phyloP scores from a whole-genome alignment of 2,888 invertebrate species.

The Cephus spinipes region DNA sequence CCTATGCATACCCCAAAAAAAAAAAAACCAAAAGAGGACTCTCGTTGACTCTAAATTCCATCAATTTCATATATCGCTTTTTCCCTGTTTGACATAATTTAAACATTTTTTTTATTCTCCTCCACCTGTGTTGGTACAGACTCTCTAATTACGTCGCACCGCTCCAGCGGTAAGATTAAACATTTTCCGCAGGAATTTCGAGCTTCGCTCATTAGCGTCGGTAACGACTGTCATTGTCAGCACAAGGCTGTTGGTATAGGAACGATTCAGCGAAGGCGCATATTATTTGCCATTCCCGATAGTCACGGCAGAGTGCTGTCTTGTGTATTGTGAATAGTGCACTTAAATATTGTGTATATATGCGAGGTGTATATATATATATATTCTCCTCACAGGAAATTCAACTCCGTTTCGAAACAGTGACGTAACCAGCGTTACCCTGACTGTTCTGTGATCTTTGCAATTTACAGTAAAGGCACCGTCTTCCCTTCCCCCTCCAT shows the following conservation, averaged over 20 bases:
- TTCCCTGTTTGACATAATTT: background rate
- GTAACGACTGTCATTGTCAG: slow-evolving; percentile 20
- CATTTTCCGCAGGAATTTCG: slow-evolving; percentile 36
- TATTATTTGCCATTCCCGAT: background rate
- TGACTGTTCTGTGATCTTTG: background rate
- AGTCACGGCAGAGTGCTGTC: background rate
- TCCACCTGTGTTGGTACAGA: background rate
- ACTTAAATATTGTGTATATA: background rate
- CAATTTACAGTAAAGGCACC: background rate
- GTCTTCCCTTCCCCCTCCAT: background rate
- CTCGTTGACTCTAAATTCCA: background rate
- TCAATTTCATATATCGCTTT: background rate
- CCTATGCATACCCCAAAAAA: too few relatives aligned
- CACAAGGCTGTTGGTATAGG: background rate
- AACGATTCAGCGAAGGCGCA: background rate
- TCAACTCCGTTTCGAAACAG: background rate
- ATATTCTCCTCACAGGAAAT: background rate
- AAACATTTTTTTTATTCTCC: background rate
- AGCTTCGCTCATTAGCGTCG: slow-evolving; percentile 30
- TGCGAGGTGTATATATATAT: too few relatives aligned
- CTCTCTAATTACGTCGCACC: background rate
- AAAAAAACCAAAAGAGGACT: background rate
- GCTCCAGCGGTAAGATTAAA: slow-evolving; percentile 22
- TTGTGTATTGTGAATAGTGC: background rate
- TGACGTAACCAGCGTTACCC: background rate